Evolutionary conservation across 2,797 vertebrate genomes (phyloP).

Genomic region (Phataginus tetradactyla): DNA sequence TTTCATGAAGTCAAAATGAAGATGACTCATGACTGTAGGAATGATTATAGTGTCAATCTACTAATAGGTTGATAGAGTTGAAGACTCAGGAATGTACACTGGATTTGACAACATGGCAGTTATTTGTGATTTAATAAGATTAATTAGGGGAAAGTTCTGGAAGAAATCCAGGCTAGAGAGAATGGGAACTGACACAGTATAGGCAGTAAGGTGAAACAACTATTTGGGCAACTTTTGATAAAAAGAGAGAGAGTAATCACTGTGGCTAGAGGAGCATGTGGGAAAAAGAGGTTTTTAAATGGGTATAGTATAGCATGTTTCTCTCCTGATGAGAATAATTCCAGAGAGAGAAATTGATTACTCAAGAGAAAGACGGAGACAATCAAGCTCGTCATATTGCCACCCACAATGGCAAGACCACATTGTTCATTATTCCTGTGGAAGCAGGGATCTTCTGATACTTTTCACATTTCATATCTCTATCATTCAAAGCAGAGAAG

Average conservation of each 20-base stretch:
- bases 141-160: not conserved
- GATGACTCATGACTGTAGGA: not conserved
- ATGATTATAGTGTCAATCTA: not conserved
- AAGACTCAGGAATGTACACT: not conserved
- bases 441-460: not conserved
- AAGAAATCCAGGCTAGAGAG: not conserved
- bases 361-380: not conserved
- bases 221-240: not conserved
- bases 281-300: not conserved
- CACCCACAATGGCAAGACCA: not conserved
- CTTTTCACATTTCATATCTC: constrained; percentile 51
- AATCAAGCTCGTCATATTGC: constrained; percentile 36
- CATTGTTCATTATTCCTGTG: constrained; percentile 15
- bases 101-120: not conserved
- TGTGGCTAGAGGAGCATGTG: not conserved
- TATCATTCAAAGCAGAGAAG: constrained; percentile 18
- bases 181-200: not conserved
- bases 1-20: not conserved
- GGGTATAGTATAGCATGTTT: not conserved
- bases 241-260: not conserved
- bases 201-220: not conserved
- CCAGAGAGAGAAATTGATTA: not conserved
- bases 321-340: not conserved
- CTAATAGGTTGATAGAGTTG: not conserved
- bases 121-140: not conserved